Evolutionary conservation across 1,140 invertebrate genomes (phyloP).

Genomic region (Drosophila sp.): DNA sequence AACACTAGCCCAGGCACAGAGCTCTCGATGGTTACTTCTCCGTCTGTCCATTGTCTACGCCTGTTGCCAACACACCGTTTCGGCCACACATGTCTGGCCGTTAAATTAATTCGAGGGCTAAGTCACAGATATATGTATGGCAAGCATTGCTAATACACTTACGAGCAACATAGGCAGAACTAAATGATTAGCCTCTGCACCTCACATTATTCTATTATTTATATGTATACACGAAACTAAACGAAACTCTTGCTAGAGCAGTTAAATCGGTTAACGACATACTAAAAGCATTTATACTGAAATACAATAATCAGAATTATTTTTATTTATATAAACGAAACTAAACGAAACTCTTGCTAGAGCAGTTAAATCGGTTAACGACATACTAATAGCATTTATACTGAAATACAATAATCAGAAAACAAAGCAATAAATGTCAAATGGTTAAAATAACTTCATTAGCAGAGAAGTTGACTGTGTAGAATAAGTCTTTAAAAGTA

Average conservation of each 20-base stretch:
- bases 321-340: slow-evolving; percentile 7
- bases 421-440: no score
- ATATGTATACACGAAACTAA: background rate
- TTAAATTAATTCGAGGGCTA: slow-evolving; percentile 63
- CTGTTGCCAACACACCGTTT: slow-evolving; percentile 21
- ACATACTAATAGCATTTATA: background rate
- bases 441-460: no score
- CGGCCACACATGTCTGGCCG: slow-evolving; percentile 15
- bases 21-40: slow-evolving; percentile 12
- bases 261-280: background rate
- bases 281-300: no score
- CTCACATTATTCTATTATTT: slow-evolving; percentile 4
- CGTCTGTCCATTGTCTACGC: slow-evolving; percentile 1
- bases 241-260: background rate
- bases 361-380: background rate
- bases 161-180: slow-evolving; percentile 40
- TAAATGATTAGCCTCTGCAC: slow-evolving; percentile 68
- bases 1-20: slow-evolving; percentile 54
- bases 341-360: background rate
- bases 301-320: no score
- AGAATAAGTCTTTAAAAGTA: no score
- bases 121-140: slow-evolving; percentile 48
- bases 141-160: slow-evolving; percentile 18
- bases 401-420: no score
- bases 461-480: no score